Conservation (phyloP, 2,888 invertebrate species). For the Drosophila mayaguana region DNA sequence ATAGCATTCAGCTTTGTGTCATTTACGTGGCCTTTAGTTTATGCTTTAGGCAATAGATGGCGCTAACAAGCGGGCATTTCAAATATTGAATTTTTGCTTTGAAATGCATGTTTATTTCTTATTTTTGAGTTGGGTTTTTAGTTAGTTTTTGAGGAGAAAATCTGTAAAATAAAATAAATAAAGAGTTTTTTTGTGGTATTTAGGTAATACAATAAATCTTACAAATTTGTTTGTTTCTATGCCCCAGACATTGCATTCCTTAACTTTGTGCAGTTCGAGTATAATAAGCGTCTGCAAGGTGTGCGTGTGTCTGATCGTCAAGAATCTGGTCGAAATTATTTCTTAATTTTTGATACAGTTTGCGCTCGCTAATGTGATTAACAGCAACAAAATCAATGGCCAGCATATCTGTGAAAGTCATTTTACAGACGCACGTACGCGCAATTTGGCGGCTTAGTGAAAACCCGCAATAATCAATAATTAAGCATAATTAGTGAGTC, state of each 20-base stretch:
- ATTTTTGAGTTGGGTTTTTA: background rate
- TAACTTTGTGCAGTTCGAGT: background rate
- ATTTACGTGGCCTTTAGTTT: constrained; percentile 7
- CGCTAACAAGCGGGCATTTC: constrained; percentile 45
- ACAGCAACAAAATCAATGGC: background rate
- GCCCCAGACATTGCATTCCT: background rate
- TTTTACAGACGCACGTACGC: constrained; percentile 76
- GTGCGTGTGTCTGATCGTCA: constrained; percentile 2
- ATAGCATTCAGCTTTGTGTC: constrained; percentile 49
- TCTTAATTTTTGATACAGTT: constrained; percentile 15
- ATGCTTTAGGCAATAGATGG: constrained; percentile 39
- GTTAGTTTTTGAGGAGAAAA: background rate
- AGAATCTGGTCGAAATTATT: constrained; percentile 8
- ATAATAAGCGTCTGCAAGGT: background rate
- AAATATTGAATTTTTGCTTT: constrained; percentile 9
- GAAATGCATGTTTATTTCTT: background rate
- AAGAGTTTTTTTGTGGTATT: background rate
- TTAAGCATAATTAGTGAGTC: constrained; percentile 69
- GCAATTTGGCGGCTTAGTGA: constrained; percentile 80
- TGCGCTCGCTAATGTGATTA: constrained; percentile 11
- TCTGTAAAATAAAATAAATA: background rate
- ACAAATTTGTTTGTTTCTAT: background rate
- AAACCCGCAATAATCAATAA: constrained; percentile 72
- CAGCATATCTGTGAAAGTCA: constrained; percentile 62
- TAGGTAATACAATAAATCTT: background rate